Base-by-base conservation (phyloP, 2,797 vertebrate genomes). In the Labroides dimidiatus region DNA sequence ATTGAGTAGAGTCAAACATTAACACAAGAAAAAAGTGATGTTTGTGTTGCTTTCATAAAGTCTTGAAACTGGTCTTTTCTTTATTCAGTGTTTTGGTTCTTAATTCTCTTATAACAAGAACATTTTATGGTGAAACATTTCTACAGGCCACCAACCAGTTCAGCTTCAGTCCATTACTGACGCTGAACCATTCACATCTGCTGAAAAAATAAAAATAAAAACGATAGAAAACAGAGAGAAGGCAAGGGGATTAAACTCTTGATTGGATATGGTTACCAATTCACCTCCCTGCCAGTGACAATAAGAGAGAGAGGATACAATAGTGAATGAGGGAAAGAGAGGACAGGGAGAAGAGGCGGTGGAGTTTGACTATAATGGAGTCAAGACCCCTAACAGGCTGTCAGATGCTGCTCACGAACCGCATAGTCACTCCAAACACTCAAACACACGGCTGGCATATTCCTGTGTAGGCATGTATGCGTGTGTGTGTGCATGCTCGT, bases 211-310 rank as follows among this genome's bases (percentile, higher is more conserved):
- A n/a, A n/a, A n/a, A n/a, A n/a, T n/a, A n/a, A 20, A 53, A 68
- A 60, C 44, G 16, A 23, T 55, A 53, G 43, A 56, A 57, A 57
- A 45, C 23, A 44, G 30, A 36, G 10, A 55, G 44, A 63, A 42
- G 54, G 72, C 50, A 57, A 70, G 64, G 47, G 74, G 72, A 87
- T 88, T 76, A 83, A 49, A 64, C 61, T 70, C 52, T 67, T 91
- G 86, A 90, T 91, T 88, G 84, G 79, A 90, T 87, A 59, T 85
- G 75, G 69, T 82, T 84, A 80, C 76, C 84, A 80, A 85, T 89
- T 84, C 77, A 80, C 69, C 70, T 84, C 66, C 54, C 80, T 88
- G 87, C 85, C 82, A 82, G 55, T 53, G 81, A 52, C 84, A 89
- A 84, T 86, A 85, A 84, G 69, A 72, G 76, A 65, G 64, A 71